Evolutionary conservation across 2,113 vertebrate species (phyloP).

Genomic region (Apodemus sylvaticus): DNA sequence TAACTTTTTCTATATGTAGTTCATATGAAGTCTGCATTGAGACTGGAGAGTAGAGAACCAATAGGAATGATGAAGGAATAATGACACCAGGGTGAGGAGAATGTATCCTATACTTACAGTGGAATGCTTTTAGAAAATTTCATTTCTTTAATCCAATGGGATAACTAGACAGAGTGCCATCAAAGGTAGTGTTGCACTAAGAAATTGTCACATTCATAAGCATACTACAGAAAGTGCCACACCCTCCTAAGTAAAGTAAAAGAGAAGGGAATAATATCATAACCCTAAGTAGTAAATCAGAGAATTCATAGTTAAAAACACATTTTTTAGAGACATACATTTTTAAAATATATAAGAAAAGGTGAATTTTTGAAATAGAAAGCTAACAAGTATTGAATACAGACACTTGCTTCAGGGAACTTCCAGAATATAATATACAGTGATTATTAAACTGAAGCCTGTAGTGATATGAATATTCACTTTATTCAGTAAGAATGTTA

Average conservation of each 20-base stretch:
- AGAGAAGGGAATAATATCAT: background rate
- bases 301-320: background rate
- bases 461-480: background rate
- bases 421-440: accelerated
- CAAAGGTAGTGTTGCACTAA: background rate
- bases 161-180: background rate
- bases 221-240: background rate
- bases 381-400: background rate
- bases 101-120: background rate
- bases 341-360: background rate
- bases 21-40: background rate
- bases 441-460: background rate
- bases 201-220: background rate
- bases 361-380: background rate
- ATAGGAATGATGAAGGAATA: accelerated
- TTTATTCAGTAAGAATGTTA: background rate
- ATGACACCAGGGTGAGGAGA: background rate
- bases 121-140: background rate
- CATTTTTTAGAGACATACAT: background rate
- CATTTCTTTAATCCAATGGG: too few species aligned
- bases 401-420: background rate
- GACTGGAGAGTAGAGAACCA: background rate
- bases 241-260: background rate
- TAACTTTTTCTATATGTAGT: background rate
- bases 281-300: background rate